Base-by-base conservation (phyloP, 2,797 vertebrate genomes). In the Phoeniculus purpureus region DNA sequence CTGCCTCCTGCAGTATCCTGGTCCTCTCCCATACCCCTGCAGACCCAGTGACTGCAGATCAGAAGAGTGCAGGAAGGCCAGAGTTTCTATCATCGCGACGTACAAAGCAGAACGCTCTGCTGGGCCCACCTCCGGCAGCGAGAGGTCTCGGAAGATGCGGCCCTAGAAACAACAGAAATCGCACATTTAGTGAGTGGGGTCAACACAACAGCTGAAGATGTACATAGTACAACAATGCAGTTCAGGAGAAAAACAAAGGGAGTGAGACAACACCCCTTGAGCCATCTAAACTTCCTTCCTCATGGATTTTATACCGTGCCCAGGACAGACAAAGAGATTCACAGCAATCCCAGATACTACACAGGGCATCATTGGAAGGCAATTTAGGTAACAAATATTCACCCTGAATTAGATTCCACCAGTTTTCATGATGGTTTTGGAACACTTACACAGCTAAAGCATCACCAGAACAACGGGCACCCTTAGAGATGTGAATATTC, bases 1-100 rank as follows among this genome's bases (percentile, higher is more conserved):
- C 98, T 99, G 99, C 97, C 99, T 98, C 95, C 95, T 98, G 97
- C 98, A 98, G 96, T 99, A 99, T 58, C 98, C 98, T 14, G 96
- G 76, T 78, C 98, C 98, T 97, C 90, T 98, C 8, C 99, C 99
- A 43, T 98, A 99, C 4, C 93, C 97, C 52, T 98, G 93, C 45
- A 99, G 98, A 58, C 97, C 97, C 74, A 99, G 37, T 3, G 97
- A 96, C 18, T 72, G 76, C 55, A 98, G 56, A 66, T 98, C 96
- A 81, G 98, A 92, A 22, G 98, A 98, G 85, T 99, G 99, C 21
- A 99, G 94, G 85, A 87, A 97, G 59, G 99, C 98, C 95, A 99
- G 68, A 2, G 97, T 97, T 97, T 99, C 98, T 43, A 98, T 92
- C 37, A 98, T 96, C 40, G 98, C 98, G 76, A 99, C 96, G 76